Evolutionary conservation across 2,797 vertebrate species (phyloP), one percentile per base, ranked within the genome.

Genomic region (Brachymystax lenok): DNA sequence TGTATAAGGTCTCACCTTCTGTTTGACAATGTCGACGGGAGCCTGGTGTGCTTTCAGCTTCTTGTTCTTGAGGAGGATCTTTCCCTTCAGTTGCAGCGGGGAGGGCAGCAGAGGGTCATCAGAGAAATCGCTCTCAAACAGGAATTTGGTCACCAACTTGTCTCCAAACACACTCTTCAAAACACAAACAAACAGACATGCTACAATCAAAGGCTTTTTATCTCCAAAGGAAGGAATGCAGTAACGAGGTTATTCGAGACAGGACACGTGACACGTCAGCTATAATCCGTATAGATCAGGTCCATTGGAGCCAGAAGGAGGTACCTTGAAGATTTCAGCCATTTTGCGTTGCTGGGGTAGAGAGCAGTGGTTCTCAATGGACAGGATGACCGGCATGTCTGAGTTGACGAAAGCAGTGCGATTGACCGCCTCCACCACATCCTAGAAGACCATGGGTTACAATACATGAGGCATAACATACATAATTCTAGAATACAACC

Each of bases 21-120:
- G 98, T 84, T 99, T 99, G 81, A 99, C 88, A 79, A 99, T 98
- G 92, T 99, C 98, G 87, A 99, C 98, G 0, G 98, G 97, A 0
- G 98, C 98, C 87, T 99, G 98, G 88, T 99, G 98, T 3, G 98
- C 98, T 92, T 99, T 99, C 19, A 99, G 94, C 83, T 99, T 99
- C 92, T 99, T 99, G 90, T 99, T 99, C 93, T 99, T 99, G 72
- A 99, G 95, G 4, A 99, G 94, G 74, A 99, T 96, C 91, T 95
- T 97, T 74, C 95, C 95, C 74, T 92, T 91, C 51, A 99, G 94
- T 88, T 99, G 98, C 85, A 95, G 93, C 0, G 97, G 97, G 0
- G 98, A 99, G 17, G 98, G 98, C 83, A 99, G 94, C 94, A 98
- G 96, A 67, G 98, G 98, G 83, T 99, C 97, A 69, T 99, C 97